phyloP scores from a whole-genome alignment of 2,113 vertebrate genomes.

The Pipa parva region DNA sequence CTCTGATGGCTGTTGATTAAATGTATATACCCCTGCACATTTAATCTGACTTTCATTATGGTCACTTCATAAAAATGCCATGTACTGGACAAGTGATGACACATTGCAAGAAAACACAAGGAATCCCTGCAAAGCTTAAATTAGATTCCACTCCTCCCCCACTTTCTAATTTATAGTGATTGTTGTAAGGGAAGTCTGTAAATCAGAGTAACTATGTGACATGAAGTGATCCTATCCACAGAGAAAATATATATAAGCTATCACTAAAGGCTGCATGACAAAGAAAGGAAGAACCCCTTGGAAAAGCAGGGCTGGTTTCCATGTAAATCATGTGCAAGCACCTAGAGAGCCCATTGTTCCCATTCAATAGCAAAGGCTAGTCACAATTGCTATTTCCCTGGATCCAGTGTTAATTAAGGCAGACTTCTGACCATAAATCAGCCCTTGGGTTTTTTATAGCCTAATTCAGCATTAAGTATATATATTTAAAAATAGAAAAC shows the following conservation, averaged over 20 bases:
- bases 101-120: slow-evolving; percentile 74
- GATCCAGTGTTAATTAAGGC: slow-evolving; percentile 93
- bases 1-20: slow-evolving; percentile 64
- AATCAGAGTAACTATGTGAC: slow-evolving; percentile 89
- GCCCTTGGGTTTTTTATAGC: slow-evolving; percentile 69
- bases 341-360: slow-evolving; percentile 86
- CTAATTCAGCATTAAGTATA: slow-evolving; percentile 76
- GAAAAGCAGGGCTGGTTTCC: slow-evolving; percentile 77
- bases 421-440: slow-evolving; percentile 81
- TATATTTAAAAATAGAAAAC: slow-evolving; percentile 65
- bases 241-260: slow-evolving; percentile 76
- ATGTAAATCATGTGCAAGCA: slow-evolving; percentile 93
- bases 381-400: slow-evolving; percentile 86
- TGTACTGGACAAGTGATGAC: slow-evolving; percentile 80
- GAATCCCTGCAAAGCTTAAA: slow-evolving; percentile 88
- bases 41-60: slow-evolving; percentile 96
- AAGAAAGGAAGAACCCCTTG: slow-evolving; percentile 69
- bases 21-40: slow-evolving; percentile 72
- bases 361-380: slow-evolving; percentile 78
- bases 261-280: slow-evolving; percentile 73
- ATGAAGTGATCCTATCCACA: slow-evolving; percentile 81
- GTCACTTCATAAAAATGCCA: slow-evolving; percentile 98
- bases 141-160: slow-evolving; percentile 65
- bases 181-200: slow-evolving; percentile 79
- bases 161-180: slow-evolving; percentile 82